phyloP scores from a whole-genome alignment of 2,113 vertebrate species.

The Sinocyclocheilus grahami region DNA sequence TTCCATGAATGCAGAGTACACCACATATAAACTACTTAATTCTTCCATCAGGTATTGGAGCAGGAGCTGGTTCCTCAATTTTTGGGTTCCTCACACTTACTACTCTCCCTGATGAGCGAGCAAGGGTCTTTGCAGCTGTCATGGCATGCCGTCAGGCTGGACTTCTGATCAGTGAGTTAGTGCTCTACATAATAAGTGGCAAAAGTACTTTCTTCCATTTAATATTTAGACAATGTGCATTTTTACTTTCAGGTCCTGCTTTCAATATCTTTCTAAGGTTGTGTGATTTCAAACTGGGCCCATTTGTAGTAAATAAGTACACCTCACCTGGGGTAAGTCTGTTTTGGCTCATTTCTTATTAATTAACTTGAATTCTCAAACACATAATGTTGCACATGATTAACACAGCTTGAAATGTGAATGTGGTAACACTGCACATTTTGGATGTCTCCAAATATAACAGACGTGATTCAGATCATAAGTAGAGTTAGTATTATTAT shows the following conservation, averaged over 20 bases:
- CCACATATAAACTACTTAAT: neutral
- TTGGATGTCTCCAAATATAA: neutral
- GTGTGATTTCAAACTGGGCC: slow-evolving; percentile 82
- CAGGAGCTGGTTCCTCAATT: slow-evolving; percentile 81
- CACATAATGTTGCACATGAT: neutral
- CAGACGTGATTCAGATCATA: neutral
- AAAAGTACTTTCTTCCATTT: neutral
- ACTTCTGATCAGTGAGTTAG: slow-evolving; percentile 81
- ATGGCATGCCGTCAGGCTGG: slow-evolving; percentile 84
- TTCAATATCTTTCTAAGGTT: slow-evolving; percentile 85
- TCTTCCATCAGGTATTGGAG: slow-evolving; percentile 74
- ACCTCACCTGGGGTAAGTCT: slow-evolving; percentile 81
- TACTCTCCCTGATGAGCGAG: slow-evolving; percentile 76
- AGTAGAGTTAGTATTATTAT: neutral
- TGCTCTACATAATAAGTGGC: neutral
- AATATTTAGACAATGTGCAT: neutral
- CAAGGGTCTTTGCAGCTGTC: slow-evolving; percentile 79
- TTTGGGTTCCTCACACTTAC: slow-evolving; percentile 81
- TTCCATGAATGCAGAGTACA: neutral
- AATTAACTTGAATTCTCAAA: neutral
- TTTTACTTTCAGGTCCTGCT: slow-evolving; percentile 77
- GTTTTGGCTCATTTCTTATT: neutral
- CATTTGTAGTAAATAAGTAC: slow-evolving; percentile 83
- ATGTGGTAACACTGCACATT: neutral
- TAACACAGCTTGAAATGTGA: neutral